phyloP scores from a whole-genome alignment of 2,797 vertebrate genomes.

The Etheostoma nigrum region DNA sequence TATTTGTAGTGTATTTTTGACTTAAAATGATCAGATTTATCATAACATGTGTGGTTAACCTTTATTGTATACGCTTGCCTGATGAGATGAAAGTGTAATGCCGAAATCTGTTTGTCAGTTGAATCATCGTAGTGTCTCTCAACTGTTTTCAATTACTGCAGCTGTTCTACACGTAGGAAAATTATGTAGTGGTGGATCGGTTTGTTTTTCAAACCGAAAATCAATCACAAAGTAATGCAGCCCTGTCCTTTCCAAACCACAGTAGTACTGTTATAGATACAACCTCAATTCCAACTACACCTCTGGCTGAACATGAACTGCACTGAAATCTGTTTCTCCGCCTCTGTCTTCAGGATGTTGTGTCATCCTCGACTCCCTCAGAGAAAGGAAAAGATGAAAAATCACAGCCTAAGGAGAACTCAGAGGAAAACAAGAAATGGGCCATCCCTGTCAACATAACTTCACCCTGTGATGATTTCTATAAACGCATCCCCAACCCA shows the following conservation, averaged over 20 bases:
- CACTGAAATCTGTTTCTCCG: slow-evolving; percentile 18
- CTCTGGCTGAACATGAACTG: not conserved
- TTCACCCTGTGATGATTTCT: slow-evolving; percentile 91
- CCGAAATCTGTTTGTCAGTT: not conserved
- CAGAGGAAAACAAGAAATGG: slow-evolving; percentile 88
- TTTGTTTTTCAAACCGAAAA: not conserved
- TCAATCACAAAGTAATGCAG: not conserved
- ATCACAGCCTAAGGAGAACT: slow-evolving; percentile 60
- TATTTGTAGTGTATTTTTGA: not conserved
- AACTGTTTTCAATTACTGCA: not conserved
- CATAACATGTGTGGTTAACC: not conserved
- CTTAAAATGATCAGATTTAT: not conserved
- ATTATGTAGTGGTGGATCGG: not conserved
- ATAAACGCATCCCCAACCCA: slow-evolving; percentile 91
- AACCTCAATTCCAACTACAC: not conserved
- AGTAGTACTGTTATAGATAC: not conserved
- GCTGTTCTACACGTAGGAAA: not conserved
- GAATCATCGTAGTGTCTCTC: not conserved
- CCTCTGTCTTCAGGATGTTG: slow-evolving; percentile 67
- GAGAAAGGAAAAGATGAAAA: slow-evolving; percentile 68
- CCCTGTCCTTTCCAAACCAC: not conserved
- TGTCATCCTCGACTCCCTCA: slow-evolving; percentile 41
- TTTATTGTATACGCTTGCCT: not conserved
- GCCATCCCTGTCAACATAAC: slow-evolving; percentile 88
- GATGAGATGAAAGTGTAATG: not conserved